These are phyloP conservation scores for Mantis religiosa DNA, from an alignment of 2,888 invertebrate species.

Conservation along the genomic window DNA sequence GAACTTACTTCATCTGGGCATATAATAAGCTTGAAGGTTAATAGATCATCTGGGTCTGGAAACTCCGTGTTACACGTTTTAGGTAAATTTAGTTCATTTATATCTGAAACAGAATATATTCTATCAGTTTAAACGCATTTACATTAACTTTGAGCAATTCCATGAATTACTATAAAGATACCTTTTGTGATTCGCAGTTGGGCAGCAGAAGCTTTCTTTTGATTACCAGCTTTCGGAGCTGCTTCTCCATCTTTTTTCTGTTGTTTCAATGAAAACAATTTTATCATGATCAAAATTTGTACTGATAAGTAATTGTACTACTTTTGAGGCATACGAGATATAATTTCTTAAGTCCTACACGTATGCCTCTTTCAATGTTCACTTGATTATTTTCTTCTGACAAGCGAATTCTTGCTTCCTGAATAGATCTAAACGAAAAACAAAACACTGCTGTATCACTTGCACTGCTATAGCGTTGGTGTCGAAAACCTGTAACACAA, in stretches of 20 bases:
- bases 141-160: not conserved
- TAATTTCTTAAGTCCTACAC: not conserved
- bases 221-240: conserved; percentile 66
- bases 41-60: conserved; percentile 92
- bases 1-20: conserved; percentile 83
- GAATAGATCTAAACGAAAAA: not conserved
- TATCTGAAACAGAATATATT: conserved; percentile 63
- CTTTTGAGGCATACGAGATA: conserved; percentile 7
- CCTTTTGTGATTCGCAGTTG: conserved; percentile 97
- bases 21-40: conserved; percentile 92
- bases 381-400: conserved; percentile 12
- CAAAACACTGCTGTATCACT: conserved; percentile 1
- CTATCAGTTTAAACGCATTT: not conserved
- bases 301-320: conserved; percentile 1
- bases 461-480: not conserved
- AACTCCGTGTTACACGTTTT: conserved; percentile 95
- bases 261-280: conserved; percentile 96
- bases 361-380: not conserved
- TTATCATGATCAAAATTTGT: conserved; percentile 67
- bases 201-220: conserved; percentile 94
- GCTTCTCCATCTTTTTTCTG: conserved; percentile 96
- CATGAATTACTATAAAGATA: conserved; percentile 40
- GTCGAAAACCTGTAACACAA: not conserved
- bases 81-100: conserved; percentile 94
- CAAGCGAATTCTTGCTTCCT: not conserved